Evolutionary conservation across 2,113 vertebrate genomes (phyloP).

Genomic region (Barnardius zonarius): DNA sequence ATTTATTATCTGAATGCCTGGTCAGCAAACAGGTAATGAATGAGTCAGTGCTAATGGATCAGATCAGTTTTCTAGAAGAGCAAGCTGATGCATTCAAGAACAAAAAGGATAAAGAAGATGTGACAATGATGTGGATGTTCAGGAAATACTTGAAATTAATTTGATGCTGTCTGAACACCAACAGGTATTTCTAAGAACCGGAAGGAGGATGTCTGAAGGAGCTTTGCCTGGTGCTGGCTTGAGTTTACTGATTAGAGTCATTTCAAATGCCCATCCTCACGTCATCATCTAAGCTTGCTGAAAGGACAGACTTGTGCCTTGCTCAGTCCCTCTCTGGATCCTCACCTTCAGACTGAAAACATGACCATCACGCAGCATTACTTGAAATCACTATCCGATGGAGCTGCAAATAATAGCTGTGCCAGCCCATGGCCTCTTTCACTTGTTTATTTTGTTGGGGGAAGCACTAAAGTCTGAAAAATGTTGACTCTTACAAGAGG

Average conservation of each 20-base stretch:
- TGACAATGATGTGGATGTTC: neutral
- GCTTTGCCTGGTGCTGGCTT: neutral
- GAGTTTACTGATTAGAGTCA: neutral
- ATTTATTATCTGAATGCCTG: neutral
- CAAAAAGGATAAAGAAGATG: neutral
- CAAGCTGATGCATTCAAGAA: neutral
- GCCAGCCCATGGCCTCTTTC: neutral
- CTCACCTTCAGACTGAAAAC: neutral
- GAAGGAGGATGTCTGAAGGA: neutral
- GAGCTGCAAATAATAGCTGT: neutral
- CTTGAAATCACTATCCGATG: neutral
- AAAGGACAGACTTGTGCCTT: neutral
- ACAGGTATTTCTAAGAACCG: neutral
- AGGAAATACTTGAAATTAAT: neutral
- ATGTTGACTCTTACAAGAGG: neutral
- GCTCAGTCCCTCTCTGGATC: neutral
- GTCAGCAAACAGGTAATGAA: neutral
- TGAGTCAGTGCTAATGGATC: neutral
- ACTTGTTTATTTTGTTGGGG: neutral
- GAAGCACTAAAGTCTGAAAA: conserved; percentile 13
- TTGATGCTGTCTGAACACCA: neutral
- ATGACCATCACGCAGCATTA: neutral
- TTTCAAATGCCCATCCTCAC: neutral
- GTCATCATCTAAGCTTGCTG: neutral
- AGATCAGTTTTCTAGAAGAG: neutral